These are phyloP conservation scores for Miniopterus natalensis DNA, from an alignment of 2,113 vertebrate species.

Conservation along the genomic window DNA sequence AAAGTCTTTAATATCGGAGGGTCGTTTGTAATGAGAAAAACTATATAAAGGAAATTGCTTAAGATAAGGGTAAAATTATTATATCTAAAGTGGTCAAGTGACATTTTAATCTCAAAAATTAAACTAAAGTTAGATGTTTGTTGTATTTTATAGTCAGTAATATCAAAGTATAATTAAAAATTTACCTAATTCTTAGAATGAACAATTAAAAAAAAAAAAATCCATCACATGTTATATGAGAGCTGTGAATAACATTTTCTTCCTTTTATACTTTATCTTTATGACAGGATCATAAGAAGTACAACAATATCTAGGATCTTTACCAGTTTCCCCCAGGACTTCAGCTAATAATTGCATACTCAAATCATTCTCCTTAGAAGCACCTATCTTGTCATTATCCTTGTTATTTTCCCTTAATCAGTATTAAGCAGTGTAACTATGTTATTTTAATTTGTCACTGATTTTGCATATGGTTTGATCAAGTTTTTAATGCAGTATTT, in stretches of 20 bases:
- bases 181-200: not conserved
- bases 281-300: not conserved
- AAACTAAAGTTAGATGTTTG: slow-evolving; percentile 13
- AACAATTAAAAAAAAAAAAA: not conserved
- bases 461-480: not conserved
- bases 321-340: not conserved
- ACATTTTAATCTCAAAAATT: not conserved
- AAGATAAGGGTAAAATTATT: not conserved
- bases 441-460: not conserved
- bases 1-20: not conserved
- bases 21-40: slow-evolving; percentile 1
- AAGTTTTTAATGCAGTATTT: not conserved
- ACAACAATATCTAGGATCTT: not conserved
- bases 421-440: not conserved
- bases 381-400: not conserved
- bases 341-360: not conserved
- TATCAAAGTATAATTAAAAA: slow-evolving; percentile 2
- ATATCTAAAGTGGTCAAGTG: not conserved
- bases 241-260: not conserved
- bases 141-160: not conserved
- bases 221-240: not conserved
- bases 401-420: slow-evolving; percentile 11
- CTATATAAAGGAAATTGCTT: not conserved
- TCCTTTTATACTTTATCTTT: not conserved
- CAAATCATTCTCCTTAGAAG: not conserved